These are phyloP conservation scores for Champsocephalus gunnari DNA, from an alignment of 2,797 vertebrate genomes.

Conservation along the genomic window DNA sequence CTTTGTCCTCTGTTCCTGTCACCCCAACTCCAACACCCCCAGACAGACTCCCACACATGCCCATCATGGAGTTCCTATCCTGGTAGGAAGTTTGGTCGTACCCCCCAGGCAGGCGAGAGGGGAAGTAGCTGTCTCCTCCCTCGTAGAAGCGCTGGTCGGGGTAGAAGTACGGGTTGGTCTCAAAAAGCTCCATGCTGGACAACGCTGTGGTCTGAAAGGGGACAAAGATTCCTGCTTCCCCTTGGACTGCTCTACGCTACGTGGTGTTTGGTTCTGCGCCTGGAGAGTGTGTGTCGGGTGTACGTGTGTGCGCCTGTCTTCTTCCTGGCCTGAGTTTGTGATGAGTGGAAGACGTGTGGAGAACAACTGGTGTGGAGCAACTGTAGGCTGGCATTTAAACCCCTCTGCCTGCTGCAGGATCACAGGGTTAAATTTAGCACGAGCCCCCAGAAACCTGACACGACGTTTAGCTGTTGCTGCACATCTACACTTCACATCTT, in stretches of 20 bases:
- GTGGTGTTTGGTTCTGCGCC: constrained; percentile 64
- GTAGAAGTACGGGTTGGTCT: constrained; percentile 98
- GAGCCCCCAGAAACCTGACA: constrained; percentile 95
- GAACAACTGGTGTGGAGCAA: constrained; percentile 94
- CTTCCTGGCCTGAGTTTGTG: constrained; percentile 72
- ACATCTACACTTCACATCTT: constrained; percentile 96
- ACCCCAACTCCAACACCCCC: constrained; percentile 77
- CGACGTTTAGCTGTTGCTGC: constrained; percentile 98
- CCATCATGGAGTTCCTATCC: constrained; percentile 88
- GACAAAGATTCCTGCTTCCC: constrained; percentile 59
- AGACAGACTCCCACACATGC: constrained; percentile 86
- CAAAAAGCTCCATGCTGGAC: constrained; percentile 95
- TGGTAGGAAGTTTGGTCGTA: constrained; percentile 89
- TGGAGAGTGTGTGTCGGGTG: constrained; percentile 59
- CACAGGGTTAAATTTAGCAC: constrained; percentile 99
- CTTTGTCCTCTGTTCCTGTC: constrained; percentile 88
- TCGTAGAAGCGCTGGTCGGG: constrained; percentile 98
- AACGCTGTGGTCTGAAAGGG: constrained; percentile 54
- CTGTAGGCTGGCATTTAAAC: constrained; percentile 99
- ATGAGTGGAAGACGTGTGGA: constrained; percentile 84
- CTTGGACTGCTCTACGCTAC: constrained; percentile 57
- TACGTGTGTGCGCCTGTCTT: constrained; percentile 66
- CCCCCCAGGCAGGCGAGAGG: constrained; percentile 87
- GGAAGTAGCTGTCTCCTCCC: constrained; percentile 92
- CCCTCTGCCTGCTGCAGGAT: constrained; percentile 95